Percentiles rank a stretch among this genome's conserved stretches.
Conservation (phyloP, 37 sponge, comb jelly and placozoan species). For the Oscarella lobularis region DNA sequence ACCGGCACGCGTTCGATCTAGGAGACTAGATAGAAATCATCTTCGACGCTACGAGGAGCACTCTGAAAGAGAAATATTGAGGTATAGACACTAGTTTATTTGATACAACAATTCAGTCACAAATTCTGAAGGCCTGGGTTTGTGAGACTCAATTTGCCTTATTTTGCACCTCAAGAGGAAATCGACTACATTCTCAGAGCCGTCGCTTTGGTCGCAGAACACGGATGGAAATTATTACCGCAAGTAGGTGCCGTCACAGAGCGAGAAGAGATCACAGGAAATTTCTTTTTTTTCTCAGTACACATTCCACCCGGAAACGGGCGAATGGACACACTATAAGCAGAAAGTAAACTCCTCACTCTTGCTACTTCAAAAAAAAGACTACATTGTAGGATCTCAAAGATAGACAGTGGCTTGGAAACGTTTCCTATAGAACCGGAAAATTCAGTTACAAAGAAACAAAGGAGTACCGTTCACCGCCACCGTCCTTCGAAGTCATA, state of each 20-base stretch:
- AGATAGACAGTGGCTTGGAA: conserved; percentile 51
- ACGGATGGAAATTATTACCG: conserved; percentile 85
- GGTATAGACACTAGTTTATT: conserved; percentile 13
- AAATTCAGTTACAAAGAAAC: neutral
- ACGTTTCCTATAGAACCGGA: conserved; percentile 31
- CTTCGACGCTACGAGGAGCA: conserved; percentile 50
- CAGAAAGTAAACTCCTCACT: neutral
- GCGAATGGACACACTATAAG: conserved; percentile 40
- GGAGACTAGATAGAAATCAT: conserved; percentile 48
- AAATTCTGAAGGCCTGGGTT: conserved; percentile 60
- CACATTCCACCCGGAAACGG: conserved; percentile 48
- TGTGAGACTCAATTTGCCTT: conserved; percentile 51
- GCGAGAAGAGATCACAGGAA: neutral
- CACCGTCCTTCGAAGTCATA: no score
- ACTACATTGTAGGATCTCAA: conserved; percentile 4
- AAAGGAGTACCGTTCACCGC: no score
- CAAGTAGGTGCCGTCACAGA: conserved; percentile 18
- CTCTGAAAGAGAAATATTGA: conserved; percentile 64
- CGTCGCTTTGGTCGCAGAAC: conserved; percentile 65
- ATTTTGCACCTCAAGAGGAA: conserved; percentile 51
- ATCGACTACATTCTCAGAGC: conserved; percentile 54
- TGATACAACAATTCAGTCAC: neutral
- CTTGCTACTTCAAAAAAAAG: neutral
- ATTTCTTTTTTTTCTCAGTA: neutral
- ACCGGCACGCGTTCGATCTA: neutral